phyloP scores from a whole-genome alignment of 2,888 invertebrate species.

The Caenorhabditis sp. region DNA sequence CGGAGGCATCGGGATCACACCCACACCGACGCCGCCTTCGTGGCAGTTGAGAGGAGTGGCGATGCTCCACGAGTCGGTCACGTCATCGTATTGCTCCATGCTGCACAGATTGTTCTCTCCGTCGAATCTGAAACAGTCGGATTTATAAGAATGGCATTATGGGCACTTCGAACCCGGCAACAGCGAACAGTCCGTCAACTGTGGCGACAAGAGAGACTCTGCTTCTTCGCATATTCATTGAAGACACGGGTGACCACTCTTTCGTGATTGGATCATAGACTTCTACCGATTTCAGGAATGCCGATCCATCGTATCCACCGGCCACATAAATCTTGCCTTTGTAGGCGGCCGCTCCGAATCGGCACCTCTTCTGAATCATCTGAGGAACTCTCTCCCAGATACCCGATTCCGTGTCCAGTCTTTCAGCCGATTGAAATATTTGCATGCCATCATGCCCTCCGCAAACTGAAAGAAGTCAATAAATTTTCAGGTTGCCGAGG shows the following conservation, averaged over 20 bases:
- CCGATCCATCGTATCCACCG: conserved; percentile 88
- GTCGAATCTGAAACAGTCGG: conserved; percentile 72
- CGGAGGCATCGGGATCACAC: conserved; percentile 84
- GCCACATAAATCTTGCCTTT: conserved; percentile 89
- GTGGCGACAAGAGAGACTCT: conserved; percentile 72
- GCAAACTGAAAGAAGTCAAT: conserved; percentile 79
- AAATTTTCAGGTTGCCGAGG: background rate
- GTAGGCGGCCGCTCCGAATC: conserved; percentile 88
- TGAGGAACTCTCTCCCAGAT: conserved; percentile 82
- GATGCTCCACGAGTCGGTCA: conserved; percentile 80
- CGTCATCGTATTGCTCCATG: conserved; percentile 88
- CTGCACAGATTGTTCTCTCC: conserved; percentile 88
- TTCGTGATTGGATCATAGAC: conserved; percentile 72
- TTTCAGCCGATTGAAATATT: conserved; percentile 84
- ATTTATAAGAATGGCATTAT: no score
- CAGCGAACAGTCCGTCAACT: conserved; percentile 69
- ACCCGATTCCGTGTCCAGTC: conserved; percentile 86
- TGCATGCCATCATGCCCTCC: conserved; percentile 92
- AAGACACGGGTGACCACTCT: conserved; percentile 86
- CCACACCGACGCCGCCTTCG: conserved; percentile 92
- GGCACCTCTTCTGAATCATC: conserved; percentile 88
- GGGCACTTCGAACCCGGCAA: conserved; percentile 78
- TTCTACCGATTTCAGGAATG: conserved; percentile 88
- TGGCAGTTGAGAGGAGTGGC: conserved; percentile 84
- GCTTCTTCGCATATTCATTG: conserved; percentile 86